These are phyloP conservation scores for Tiliacea citrago DNA, from an alignment of 2,888 invertebrate genomes.

Conservation along the genomic window DNA sequence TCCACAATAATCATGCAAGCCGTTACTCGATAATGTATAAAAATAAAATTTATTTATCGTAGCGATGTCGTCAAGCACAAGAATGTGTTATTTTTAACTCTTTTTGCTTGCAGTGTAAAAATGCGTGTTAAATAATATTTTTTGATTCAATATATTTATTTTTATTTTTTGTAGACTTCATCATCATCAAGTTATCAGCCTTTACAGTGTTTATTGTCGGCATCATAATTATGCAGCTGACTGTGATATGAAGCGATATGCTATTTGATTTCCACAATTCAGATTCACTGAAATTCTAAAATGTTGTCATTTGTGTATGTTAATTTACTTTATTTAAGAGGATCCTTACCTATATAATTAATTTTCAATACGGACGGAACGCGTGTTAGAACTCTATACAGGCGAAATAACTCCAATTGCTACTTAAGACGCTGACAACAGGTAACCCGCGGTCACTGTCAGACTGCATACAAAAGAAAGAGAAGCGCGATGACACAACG, in stretches of 20 bases:
- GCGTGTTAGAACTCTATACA: background rate
- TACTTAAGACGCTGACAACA: too few species aligned
- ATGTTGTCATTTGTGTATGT: background rate
- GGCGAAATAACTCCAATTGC: slow-evolving; percentile 2
- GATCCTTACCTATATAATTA: too few species aligned
- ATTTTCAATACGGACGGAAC: background rate
- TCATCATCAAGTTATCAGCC: background rate
- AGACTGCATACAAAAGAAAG: too few species aligned
- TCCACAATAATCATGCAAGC: background rate
- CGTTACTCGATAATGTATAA: slow-evolving; percentile 41
- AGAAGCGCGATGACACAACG: too few species aligned
- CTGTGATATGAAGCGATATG: too few species aligned
- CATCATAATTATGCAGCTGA: background rate
- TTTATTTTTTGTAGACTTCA: background rate
- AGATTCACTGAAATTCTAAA: background rate
- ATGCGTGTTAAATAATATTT: background rate
- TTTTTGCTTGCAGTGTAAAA: background rate
- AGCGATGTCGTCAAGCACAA: slow-evolving; percentile 13
- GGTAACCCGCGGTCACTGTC: too few species aligned
- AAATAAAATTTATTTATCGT: slow-evolving; percentile 27
- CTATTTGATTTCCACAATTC: background rate
- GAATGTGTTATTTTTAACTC: slow-evolving; percentile 5
- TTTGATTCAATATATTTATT: background rate
- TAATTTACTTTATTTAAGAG: background rate
- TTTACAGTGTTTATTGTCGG: too few species aligned